phyloP scores from a whole-genome alignment of 1,140 invertebrate species.

The Hirudo medicinalis region DNA sequence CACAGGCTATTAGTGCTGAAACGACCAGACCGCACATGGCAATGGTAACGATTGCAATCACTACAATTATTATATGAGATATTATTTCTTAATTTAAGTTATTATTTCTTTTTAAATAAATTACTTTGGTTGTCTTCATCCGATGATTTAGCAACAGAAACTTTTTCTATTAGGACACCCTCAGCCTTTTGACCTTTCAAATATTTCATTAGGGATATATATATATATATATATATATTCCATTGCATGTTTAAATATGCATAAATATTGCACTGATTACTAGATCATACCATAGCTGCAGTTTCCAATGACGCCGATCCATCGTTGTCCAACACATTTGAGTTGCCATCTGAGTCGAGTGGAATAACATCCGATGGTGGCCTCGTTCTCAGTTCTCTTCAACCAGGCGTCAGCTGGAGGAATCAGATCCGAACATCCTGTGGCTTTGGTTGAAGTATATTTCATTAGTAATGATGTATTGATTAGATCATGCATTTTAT shows the following conservation, averaged over 20 bases:
- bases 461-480: not conserved
- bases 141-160: too few relatives aligned
- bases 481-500: not conserved
- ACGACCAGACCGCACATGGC: too few relatives aligned
- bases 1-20: too few relatives aligned
- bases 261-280: not conserved
- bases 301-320: constrained; percentile 12
- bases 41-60: too few relatives aligned
- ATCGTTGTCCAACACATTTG: not conserved
- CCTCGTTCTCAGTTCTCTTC: constrained; percentile 5
- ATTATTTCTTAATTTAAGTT: too few relatives aligned
- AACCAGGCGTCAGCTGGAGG: constrained; percentile 12
- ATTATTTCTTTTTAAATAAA: too few relatives aligned
- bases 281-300: not conserved
- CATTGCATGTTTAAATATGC: not conserved
- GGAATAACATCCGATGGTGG: constrained; percentile 11
- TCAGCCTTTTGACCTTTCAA: too few relatives aligned
- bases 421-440: constrained; percentile 9
- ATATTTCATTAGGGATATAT: too few relatives aligned
- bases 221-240: too few relatives aligned
- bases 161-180: too few relatives aligned
- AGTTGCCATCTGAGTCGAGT: constrained; percentile 14
- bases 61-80: too few relatives aligned
- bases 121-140: too few relatives aligned
- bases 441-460: not conserved